These are phyloP conservation scores for Imbricaverruca yamaguchii DNA, from an alignment of 2,888 invertebrate species.

Conservation along the genomic window DNA sequence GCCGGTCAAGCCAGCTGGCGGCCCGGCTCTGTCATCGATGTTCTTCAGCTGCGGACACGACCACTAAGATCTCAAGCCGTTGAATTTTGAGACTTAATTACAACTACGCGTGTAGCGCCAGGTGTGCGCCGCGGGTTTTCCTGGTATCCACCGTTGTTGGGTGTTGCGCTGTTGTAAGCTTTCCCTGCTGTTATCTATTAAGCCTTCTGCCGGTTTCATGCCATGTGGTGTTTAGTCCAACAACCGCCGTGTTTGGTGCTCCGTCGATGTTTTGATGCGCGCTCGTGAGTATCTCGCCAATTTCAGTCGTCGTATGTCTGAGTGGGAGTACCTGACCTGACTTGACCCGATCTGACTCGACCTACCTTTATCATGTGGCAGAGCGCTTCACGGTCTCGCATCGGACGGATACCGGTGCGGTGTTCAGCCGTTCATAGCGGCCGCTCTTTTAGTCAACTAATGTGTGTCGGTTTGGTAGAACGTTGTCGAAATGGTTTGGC, in stretches of 20 bases:
- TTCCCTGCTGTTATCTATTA: not conserved
- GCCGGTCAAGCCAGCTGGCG: no score
- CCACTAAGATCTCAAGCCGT: not conserved
- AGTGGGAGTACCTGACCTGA: not conserved
- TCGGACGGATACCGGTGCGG: no score
- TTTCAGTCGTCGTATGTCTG: not conserved
- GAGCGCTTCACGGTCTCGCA: not conserved
- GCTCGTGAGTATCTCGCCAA: not conserved
- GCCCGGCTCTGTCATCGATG: no score
- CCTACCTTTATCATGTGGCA: not conserved
- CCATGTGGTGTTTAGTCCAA: not conserved
- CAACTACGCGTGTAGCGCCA: not conserved
- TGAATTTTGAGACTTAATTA: not conserved
- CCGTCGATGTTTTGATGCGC: not conserved
- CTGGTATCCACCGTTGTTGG: not conserved
- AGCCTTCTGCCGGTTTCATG: not conserved
- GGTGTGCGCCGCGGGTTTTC: not conserved
- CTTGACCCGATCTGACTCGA: not conserved
- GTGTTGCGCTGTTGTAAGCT: conserved; percentile 14
- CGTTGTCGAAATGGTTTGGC: not conserved
- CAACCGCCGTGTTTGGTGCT: not conserved
- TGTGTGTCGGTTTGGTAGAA: not conserved
- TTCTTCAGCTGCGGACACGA: not conserved
- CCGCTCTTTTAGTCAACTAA: not conserved
- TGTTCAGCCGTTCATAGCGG: not conserved